Evolutionary conservation across 2,888 invertebrate genomes (phyloP).

Genomic region (Branchinecta sandiegonensis): DNA sequence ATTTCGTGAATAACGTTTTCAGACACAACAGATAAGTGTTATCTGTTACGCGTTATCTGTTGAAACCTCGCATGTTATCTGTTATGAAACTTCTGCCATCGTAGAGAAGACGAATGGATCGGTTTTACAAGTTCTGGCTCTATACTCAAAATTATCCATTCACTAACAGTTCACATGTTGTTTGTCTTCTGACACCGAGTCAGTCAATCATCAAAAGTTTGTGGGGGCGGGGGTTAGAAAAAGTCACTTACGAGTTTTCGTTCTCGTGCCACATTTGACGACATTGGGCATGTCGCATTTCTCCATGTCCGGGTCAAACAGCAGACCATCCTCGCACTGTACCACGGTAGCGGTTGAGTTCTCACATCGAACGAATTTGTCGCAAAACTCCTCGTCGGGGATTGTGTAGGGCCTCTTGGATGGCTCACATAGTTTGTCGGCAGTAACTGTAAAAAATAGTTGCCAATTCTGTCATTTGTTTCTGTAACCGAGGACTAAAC

Average conservation of each 20-base stretch:
- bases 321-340: slow-evolving; percentile 28
- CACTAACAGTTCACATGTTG: no score
- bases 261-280: slow-evolving; percentile 26
- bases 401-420: slow-evolving; percentile 29
- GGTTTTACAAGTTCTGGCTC: no score
- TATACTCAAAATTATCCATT: no score
- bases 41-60: no score
- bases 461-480: background rate
- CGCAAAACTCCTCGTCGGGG: slow-evolving; percentile 29
- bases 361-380: slow-evolving; percentile 32
- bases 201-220: no score
- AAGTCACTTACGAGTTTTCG: slow-evolving; percentile 25
- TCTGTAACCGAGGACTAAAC: background rate
- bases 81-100: no score
- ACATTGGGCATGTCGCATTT: slow-evolving; percentile 27
- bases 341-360: slow-evolving; percentile 30
- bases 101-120: no score
- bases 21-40: no score
- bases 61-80: no score
- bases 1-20: no score
- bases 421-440: slow-evolving; percentile 27
- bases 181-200: no score
- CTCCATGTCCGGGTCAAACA: slow-evolving; percentile 25
- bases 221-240: no score
- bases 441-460: background rate